Evolutionary conservation across 2,888 invertebrate species (phyloP), one percentile per base, ranked within the genome.

Genomic region (Xestia xanthographa): DNA sequence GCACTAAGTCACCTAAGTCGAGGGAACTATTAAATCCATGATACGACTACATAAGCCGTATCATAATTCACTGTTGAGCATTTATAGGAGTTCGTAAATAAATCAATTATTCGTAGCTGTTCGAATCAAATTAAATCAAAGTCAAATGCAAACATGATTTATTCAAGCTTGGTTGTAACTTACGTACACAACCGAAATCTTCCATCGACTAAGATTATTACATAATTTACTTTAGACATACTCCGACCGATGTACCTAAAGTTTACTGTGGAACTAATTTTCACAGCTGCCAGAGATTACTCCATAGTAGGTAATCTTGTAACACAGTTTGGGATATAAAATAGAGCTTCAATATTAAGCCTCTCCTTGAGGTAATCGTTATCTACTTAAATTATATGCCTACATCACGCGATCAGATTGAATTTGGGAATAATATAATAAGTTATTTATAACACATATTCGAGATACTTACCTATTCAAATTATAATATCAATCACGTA

Each of bases 221-320:
- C 79, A 84, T 88, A 85, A 88, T 86, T 90, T 84, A 83, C 76
- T 83, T 83, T 73, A 84, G 80, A 85, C 78, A 81, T 76, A 83
- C 82, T 80, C 75, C 83, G 66, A 78, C 80, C 76, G 34, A 81
- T 58, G 58, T 82, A 80, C 43, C 79, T 82, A 68, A 88, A 89
- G 89, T 87, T 88, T 88, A 86, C 83, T 88, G 86, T 77, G 78
- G 53, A 89, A 88, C 86, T 87, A 89, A 90, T 87, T 88, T 86
- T 87, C 88, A 83, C 89, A 89, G 86, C 88, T 87, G 86, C 82
- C 66, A 79, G 79, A 86, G 87, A 88, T 89, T 89, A 86, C 75
- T 80, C 63, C 75, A 67, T 80, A 77, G 78, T 66, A 80, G 65
- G 74, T 87, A 86, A 87, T 85, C 83, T 81, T 80, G 75, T 80